Base-by-base conservation (phyloP, 2,888 invertebrate genomes). In the Congeria kusceri region DNA sequence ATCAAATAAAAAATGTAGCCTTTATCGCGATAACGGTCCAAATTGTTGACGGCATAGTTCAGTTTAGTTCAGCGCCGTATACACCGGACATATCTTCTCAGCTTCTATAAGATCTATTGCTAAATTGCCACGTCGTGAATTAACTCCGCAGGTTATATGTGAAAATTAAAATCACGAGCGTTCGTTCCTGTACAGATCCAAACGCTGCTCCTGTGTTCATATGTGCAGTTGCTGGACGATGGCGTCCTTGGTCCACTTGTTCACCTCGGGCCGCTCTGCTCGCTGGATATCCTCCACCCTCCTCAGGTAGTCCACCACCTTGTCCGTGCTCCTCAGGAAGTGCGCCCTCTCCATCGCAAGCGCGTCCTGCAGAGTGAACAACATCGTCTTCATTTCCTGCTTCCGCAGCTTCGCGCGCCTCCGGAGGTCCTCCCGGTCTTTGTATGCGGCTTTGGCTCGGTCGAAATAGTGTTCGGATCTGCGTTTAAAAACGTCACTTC, bases 391-490 rank as follows among this genome's bases (percentile, higher is more conserved):
- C 0, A 77, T 53, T 0, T 76, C 77, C 18, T 70, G 63, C 53
- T 81, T 81, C 32, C 84, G 18, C 7, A 74, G 47, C 46, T 70
- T 77, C 25, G 86, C 84, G 23, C 74, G 71, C 62, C 64, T 75
- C 59, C 71, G 68, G 15, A 86, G 61, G 20, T 86, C 84, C 46
- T 80, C 70, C 27, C 84, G 63, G 3, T 83, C 44, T 57, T 84
- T 77, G 66, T 81, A 86, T 0, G 84, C 84, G 9, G 86, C 86
- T 27, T 85, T 78, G 7, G 83, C 83, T 66, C 72, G 75, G 62
- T 83, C 84, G 65, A 86, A 86, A 59, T 81, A 86, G 23, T 72
- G 75, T 9, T 80, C 80, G n/a, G 77, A 80, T 28, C 57, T 63
- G 20, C 18, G 7, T 25, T 32, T 32, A 23, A 53, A 49, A 2